These are phyloP conservation scores for Entomyzon cyanotis DNA, from an alignment of 2,113 vertebrate species.

Conservation along the genomic window DNA sequence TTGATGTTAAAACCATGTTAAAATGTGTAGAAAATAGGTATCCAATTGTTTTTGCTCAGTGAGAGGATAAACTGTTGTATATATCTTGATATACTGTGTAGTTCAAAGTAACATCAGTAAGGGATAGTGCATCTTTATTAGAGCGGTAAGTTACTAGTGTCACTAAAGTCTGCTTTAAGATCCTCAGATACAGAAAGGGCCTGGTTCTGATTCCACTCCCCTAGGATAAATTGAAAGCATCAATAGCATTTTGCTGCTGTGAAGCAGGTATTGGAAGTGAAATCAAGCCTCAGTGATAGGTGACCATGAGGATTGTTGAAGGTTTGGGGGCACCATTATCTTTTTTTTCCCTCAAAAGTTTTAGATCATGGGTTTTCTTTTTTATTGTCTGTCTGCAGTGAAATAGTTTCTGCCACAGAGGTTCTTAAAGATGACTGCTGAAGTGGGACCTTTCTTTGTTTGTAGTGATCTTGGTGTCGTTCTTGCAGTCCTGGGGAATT, in stretches of 20 bases:
- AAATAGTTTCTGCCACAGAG: conserved; percentile 20
- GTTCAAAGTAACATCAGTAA: conserved; percentile 68
- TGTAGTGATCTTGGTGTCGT: conserved; percentile 27
- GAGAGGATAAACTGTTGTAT: conserved; percentile 72
- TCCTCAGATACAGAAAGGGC: conserved; percentile 31
- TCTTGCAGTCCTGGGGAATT: conserved; percentile 49
- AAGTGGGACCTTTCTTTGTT: conserved; percentile 28
- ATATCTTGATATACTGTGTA: conserved; percentile 74
- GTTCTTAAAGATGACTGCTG: conserved; percentile 51
- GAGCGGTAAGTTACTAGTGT: conserved; percentile 61
- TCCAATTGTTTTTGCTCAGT: conserved; percentile 72
- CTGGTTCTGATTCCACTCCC: background rate
- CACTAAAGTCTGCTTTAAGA: conserved; percentile 61
- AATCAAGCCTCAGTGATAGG: background rate
- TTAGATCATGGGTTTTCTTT: background rate
- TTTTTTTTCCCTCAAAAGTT: background rate
- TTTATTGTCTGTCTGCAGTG: background rate
- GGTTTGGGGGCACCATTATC: conserved; percentile 56
- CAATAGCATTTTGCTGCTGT: background rate
- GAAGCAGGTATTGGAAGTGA: background rate
- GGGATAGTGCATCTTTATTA: conserved; percentile 73
- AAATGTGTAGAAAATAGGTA: conserved; percentile 75
- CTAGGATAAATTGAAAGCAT: background rate
- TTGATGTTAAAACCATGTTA: conserved; percentile 72
- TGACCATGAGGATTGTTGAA: conserved; percentile 8